A percentile compares a stretch with the other conserved stretches of the same genome.
These are phyloP conservation scores for Listronotus oregonensis DNA, from an alignment of 1,140 invertebrate genomes.

Conservation along the genomic window DNA sequence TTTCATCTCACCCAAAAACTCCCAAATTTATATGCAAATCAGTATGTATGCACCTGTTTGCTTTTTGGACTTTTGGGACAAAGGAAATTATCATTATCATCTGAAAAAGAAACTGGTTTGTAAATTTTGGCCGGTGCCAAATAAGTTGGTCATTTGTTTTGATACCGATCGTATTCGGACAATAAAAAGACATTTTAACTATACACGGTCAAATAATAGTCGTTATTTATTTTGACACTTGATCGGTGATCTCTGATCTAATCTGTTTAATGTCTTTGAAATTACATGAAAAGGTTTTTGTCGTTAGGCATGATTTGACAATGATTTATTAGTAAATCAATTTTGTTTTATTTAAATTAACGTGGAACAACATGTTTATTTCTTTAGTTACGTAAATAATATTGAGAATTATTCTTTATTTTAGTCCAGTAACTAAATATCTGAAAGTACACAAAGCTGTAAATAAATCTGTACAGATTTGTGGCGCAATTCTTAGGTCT, in stretches of 20 bases:
- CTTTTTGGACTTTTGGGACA: slow-evolving; percentile 3
- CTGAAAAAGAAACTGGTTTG: slow-evolving; percentile 6
- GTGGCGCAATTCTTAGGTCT: too few relatives aligned
- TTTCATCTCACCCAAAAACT: too few relatives aligned
- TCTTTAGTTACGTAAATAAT: too few relatives aligned
- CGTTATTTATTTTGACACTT: slow-evolving; percentile 6
- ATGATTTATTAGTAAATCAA: neutral
- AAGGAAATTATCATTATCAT: slow-evolving; percentile 9
- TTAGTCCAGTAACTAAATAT: too few relatives aligned
- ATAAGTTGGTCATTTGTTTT: slow-evolving; percentile 5
- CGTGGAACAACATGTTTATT: too few relatives aligned
- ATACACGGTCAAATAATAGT: neutral
- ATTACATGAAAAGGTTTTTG: too few relatives aligned
- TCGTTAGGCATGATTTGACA: neutral
- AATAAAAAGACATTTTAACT: neutral
- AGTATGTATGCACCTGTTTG: neutral
- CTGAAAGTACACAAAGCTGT: too few relatives aligned
- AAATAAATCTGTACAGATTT: too few relatives aligned
- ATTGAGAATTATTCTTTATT: too few relatives aligned
- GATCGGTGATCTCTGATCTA: neutral
- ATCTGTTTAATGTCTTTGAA: neutral
- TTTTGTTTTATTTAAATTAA: too few relatives aligned
- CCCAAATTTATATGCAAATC: slow-evolving; percentile 1
- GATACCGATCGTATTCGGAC: neutral
- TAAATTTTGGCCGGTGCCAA: slow-evolving; percentile 3